Evolutionary conservation across 1,140 invertebrate genomes (phyloP).

Genomic region (Zaprionus lachaisei): DNA sequence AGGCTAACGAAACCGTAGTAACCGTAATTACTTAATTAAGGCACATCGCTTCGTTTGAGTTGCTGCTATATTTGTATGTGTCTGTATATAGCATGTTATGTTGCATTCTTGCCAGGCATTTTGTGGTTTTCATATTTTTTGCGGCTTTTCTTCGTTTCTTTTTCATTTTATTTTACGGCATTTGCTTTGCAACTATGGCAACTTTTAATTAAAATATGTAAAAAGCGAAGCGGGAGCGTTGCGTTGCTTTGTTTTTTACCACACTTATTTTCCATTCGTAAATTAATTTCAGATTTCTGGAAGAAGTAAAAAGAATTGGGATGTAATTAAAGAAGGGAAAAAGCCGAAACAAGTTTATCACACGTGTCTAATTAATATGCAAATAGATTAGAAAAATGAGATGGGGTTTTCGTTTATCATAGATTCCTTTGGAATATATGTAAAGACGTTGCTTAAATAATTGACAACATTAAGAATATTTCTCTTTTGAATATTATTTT

Average conservation of each 20-base stretch:
- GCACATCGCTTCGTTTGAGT: conserved; percentile 41
- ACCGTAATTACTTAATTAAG: conserved; percentile 71
- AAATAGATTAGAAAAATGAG: conserved; percentile 2
- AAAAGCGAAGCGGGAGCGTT: conserved; percentile 19
- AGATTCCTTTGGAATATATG: not conserved
- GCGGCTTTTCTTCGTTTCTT: conserved; percentile 50
- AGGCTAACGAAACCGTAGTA: conserved; percentile 14
- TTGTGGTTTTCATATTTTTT: conserved; percentile 56
- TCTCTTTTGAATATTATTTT: not conserved
- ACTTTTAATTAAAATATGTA: conserved; percentile 71
- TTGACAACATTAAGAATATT: not conserved
- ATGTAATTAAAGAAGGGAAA: conserved; percentile 21
- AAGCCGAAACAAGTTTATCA: not conserved
- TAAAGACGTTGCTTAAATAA: not conserved
- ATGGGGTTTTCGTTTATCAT: not conserved
- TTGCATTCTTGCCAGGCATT: conserved; percentile 36
- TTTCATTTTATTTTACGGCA: conserved; percentile 28
- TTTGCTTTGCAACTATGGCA: conserved; percentile 66
- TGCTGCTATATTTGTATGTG: not conserved
- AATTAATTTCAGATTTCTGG: conserved; percentile 28
- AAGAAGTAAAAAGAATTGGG: conserved; percentile 8
- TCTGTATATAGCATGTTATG: conserved; percentile 9
- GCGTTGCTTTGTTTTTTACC: conserved; percentile 11
- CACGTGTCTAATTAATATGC: conserved; percentile 8
- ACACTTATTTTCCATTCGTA: conserved; percentile 8